Evolutionary conservation across 2,888 invertebrate species (phyloP), one percentile per base, ranked within the genome.

Genomic region (Artemia sp.): DNA sequence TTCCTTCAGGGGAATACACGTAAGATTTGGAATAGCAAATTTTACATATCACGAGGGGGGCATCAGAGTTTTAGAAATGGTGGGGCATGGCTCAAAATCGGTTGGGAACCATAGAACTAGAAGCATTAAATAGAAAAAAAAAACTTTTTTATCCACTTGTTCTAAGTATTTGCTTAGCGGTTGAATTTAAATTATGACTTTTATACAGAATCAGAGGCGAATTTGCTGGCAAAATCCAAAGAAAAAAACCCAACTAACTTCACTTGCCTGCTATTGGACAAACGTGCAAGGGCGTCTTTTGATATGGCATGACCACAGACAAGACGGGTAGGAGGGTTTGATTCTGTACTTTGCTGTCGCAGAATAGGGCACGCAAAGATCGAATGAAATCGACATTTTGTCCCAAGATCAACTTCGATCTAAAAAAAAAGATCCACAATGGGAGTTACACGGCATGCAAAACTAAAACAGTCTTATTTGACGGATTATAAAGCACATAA

Each of bases 331-430:
- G 98, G 97, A 70, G 98, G 98, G 83, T 98, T 98, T 74, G 85
- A 85, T 74, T 94, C 93, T 1, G 92, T 90, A 67, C 92, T 92
- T 79, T 97, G 97, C 78, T 96, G 96, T 70, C 96, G 85, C 72
- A 98, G 83, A 76, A 98, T 98, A 10, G 98, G 98, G 79, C 98
- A 99, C 38, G 97, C 95, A 81, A 98, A 98, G 77, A 96, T 90
- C 8, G 96, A 97, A 81, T 98, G 98, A 79, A 92, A 95, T 74
- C 91, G 86, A 76, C 89, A 89, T 73, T 92, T 92, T 70, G 84
- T 83, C 58, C 94, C 95, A 73, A 95, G 83, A 77, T 96, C 93
- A 72, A 96, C 90, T 80, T 96, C 95, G 79, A 97, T 94, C 92
- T 92, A 78, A 66, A 77, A 75, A 71, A 19, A 8, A 69, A 68